Evolutionary conservation across 2,113 vertebrate genomes (phyloP), one percentile per base, ranked within the genome.

Genomic region (Dicaeum eximium): DNA sequence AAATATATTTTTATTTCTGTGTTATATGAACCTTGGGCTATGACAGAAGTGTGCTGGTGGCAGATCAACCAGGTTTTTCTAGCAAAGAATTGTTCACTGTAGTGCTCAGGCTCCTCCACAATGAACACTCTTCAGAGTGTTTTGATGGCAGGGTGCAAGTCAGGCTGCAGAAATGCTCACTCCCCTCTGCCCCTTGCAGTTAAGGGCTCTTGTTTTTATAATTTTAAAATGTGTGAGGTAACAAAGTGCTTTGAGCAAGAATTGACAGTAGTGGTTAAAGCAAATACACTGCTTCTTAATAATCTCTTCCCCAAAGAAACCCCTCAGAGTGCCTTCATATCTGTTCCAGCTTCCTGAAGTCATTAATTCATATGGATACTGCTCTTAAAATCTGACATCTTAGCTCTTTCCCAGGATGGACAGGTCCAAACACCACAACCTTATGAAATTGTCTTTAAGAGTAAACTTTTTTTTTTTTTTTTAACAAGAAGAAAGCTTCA

Each of bases 401-500:
- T 78, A n/a, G 69, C 23, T 95, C 77, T 83, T 86, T 95, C n/a
- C 40, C 58, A 71, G 62, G 65, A 74, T 91, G 77, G 72, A 95
- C 73, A 90, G 51, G 67, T 93, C 64, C 45, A 92, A 80, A 91
- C 58, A 80, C 54, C 33, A 86, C 71, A 38, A 35, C 18, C 28
- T 90, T 90, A 74, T 58, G 71, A 87, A 95, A 83, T 80, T 40
- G 48, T 85, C 75, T 95, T 89, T 50, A 92, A 74, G 88, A 86
- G 44, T 44, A 15, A 54, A 31, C 24, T 45, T 64, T 88, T 53
- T 86, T 51, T 84, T 62, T 87, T 62, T 66, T 73, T 73, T 42
- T 1, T 1, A 69, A 84, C 38, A 53, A 91, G 53, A 82, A 53
- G 35, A 58, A 89, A 56, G 48, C 77, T 95, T 94, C 23, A n/a